Conservation (phyloP, 37 sponge, comb jelly and placozoan species). For the Cliona cf. orientalis region DNA sequence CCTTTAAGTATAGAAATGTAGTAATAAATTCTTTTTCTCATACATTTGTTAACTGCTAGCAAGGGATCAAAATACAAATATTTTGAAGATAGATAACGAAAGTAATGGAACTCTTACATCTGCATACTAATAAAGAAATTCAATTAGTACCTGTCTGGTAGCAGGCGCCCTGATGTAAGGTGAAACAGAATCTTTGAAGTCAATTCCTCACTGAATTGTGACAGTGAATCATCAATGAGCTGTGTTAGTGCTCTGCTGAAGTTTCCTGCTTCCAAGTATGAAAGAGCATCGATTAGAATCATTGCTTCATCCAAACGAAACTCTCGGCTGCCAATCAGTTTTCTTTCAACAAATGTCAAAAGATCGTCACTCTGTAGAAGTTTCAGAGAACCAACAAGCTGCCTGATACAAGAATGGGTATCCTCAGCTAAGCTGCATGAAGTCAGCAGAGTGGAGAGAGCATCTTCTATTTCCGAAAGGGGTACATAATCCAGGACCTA, state of each 20-base stretch:
- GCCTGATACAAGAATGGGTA: too few relatives aligned
- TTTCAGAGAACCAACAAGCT: background rate
- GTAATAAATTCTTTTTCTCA: background rate
- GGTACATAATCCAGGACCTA: background rate
- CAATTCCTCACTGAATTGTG: too few relatives aligned
- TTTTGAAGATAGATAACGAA: too few relatives aligned
- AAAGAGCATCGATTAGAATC: conserved; percentile 16
- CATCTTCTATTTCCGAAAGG: background rate
- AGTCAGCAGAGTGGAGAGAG: background rate
- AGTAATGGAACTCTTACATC: too few relatives aligned
- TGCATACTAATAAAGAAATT: too few relatives aligned
- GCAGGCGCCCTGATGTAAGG: too few relatives aligned
- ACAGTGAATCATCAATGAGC: too few relatives aligned
- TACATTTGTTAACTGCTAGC: background rate
- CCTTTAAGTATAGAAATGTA: conserved; percentile 4
- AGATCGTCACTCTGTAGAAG: too few relatives aligned
- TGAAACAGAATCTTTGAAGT: too few relatives aligned
- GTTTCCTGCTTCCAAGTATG: too few relatives aligned
- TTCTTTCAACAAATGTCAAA: background rate
- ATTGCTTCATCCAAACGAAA: background rate
- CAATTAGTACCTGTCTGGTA: too few relatives aligned
- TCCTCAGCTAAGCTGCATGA: background rate
- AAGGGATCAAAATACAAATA: background rate
- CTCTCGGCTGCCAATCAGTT: background rate
- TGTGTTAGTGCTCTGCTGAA: too few relatives aligned